Evolutionary conservation across 2,888 invertebrate genomes (phyloP).

Genomic region (Synergus umbraculus): DNA sequence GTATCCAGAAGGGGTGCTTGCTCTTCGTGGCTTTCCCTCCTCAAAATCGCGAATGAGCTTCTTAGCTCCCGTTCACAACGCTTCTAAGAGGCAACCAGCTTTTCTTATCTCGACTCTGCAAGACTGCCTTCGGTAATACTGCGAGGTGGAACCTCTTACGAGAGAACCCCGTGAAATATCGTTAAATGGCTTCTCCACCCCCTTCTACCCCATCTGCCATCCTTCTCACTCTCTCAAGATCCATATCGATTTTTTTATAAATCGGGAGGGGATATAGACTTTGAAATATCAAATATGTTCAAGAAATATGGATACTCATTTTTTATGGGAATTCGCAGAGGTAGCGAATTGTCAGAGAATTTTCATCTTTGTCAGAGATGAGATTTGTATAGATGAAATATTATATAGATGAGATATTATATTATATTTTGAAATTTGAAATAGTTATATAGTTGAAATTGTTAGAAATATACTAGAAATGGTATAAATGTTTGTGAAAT

Average conservation of each 20-base stretch:
- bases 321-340: neutral
- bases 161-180: conserved; percentile 75
- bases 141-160: conserved; percentile 60
- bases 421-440: no score
- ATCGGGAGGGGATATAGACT: neutral
- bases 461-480: no score
- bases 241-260: conserved; percentile 13
- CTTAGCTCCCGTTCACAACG: conserved; percentile 69
- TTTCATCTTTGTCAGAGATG: no score
- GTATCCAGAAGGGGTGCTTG: conserved; percentile 60
- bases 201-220: neutral
- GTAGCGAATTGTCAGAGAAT: no score
- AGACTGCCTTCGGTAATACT: conserved; percentile 76
- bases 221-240: neutral
- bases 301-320: neutral
- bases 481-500: no score
- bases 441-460: no score
- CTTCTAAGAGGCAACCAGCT: conserved; percentile 64
- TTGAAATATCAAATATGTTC: conserved; percentile 38
- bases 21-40: conserved; percentile 66
- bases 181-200: conserved; percentile 68
- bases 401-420: no score
- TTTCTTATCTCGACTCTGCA: conserved; percentile 76
- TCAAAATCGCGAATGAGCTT: conserved; percentile 56
- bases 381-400: no score